Conservation (phyloP, 1,140 invertebrate species). For the Teleopsis dalmanni region DNA sequence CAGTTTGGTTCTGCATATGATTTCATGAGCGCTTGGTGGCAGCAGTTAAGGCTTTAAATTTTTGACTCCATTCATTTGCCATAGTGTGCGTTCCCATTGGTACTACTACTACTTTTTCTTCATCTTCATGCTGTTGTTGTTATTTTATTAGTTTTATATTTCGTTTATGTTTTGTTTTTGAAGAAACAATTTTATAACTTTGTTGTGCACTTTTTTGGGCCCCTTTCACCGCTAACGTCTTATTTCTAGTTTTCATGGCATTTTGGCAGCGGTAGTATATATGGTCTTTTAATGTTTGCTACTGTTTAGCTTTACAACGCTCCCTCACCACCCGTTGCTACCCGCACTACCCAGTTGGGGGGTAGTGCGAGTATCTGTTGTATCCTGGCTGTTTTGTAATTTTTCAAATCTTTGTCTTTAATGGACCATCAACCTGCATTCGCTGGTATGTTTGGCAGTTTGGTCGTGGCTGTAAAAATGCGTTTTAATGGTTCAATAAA, state of each 20-base stretch:
- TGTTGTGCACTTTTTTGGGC: slow-evolving; percentile 28
- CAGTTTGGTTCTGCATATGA: too few species aligned
- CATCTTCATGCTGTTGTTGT: neutral
- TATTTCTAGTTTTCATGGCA: too few species aligned
- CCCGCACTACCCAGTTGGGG: neutral
- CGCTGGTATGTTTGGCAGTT: slow-evolving; percentile 7
- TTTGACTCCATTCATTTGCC: too few species aligned
- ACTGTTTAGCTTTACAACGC: neutral
- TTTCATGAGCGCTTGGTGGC: too few species aligned
- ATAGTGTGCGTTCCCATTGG: too few species aligned
- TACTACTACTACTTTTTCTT: too few species aligned
- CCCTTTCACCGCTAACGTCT: too few species aligned
- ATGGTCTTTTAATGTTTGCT: neutral
- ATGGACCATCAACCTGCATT: slow-evolving; percentile 36
- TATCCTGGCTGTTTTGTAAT: slow-evolving; percentile 11
- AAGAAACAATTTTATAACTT: slow-evolving; percentile 44
- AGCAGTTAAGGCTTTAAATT: too few species aligned
- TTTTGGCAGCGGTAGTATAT: too few species aligned
- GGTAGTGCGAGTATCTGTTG: too few species aligned
- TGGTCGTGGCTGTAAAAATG: slow-evolving; percentile 34
- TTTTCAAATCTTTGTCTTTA: slow-evolving; percentile 44
- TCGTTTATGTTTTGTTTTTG: slow-evolving; percentile 14
- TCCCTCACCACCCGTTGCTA: neutral
- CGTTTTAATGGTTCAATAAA: slow-evolving; percentile 44
- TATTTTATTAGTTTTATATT: neutral